These are phyloP conservation scores for Manis javanica DNA, from an alignment of 2,797 vertebrate species.

Conservation along the genomic window DNA sequence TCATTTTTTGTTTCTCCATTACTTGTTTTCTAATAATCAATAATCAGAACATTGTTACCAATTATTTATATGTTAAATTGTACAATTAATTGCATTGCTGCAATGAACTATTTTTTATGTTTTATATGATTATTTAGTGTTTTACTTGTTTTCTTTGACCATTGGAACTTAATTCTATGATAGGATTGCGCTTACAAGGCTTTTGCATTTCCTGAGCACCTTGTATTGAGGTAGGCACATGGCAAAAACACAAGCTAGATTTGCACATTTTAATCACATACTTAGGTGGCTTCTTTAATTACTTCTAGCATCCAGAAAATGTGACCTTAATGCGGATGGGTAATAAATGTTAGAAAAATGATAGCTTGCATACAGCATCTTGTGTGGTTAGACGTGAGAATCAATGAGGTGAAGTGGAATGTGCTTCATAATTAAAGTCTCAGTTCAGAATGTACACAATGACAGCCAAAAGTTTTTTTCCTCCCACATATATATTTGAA, in stretches of 20 bases:
- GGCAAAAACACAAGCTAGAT: background rate
- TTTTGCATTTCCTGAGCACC: background rate
- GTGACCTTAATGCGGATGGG: constrained; percentile 19
- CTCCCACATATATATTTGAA: constrained; percentile 79
- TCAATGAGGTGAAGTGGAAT: constrained; percentile 75
- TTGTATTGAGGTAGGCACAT: background rate
- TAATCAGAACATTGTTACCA: background rate
- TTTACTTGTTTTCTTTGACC: background rate
- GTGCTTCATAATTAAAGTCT: constrained; percentile 84
- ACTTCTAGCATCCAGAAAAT: background rate
- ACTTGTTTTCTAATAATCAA: background rate
- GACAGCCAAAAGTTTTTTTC: constrained; percentile 77
- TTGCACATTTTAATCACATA: background rate
- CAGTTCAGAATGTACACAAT: constrained; percentile 83
- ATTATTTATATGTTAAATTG: background rate
- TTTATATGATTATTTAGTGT: background rate
- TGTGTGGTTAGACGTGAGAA: constrained; percentile 70
- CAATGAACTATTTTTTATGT: background rate
- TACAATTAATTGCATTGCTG: background rate
- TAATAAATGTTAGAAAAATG: constrained; percentile 2
- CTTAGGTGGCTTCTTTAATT: constrained; percentile 52
- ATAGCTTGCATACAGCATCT: constrained; percentile 20
- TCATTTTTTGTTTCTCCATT: background rate
- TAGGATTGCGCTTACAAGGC: background rate
- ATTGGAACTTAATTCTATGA: background rate